Base-by-base conservation (phyloP, 2,113 vertebrate species). In the Xiphophorus maculatus region DNA sequence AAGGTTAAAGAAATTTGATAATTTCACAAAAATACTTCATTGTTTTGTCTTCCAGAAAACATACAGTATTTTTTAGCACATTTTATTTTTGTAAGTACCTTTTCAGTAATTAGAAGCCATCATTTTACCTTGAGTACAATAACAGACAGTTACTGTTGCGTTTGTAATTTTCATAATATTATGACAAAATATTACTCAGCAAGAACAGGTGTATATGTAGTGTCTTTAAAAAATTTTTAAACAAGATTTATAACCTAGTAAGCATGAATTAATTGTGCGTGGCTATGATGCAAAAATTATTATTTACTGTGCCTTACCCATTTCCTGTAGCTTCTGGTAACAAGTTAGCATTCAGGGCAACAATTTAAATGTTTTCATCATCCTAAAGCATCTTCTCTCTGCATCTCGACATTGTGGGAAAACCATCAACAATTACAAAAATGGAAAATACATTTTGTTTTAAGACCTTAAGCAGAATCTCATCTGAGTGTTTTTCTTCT, bases 91-190 rank as follows among this genome's bases (percentile, higher is more conserved):
- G 71, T 48, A 58, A 54, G 62, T 44, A 63, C 4, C 27, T 63
- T 51, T 37, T 35, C 37, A 27, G 5, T 29, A 13, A 73, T 76
- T 22, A 25, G 32, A 75, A 82, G 29, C 22, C n/a, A n/a, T 30
- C 22, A 58, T 87, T 70, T 87, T 80, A 15, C 88, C 76, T 75
- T 40, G 79, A 54, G 64, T 76, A 86, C 79, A 88, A 87, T 78
- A 79, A 65, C 51, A 44, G 79, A 74, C 83, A 77, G 78, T 86
- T 87, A 62, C 63, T 72, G 78, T 86, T 88, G 67, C 61, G 67
- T 71, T 58, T n/a, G 8, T 10, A 22, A 58, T 58, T n/a, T 58
- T 58, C 9, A 58, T 58, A 10, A 25, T 1, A 22, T 22, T 25
- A 58, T 58, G 51, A 58, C 22, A 58, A 58, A 58, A 7, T 58